These are phyloP conservation scores for Ectobius pallidus DNA, from an alignment of 2,888 invertebrate genomes.

Conservation along the genomic window DNA sequence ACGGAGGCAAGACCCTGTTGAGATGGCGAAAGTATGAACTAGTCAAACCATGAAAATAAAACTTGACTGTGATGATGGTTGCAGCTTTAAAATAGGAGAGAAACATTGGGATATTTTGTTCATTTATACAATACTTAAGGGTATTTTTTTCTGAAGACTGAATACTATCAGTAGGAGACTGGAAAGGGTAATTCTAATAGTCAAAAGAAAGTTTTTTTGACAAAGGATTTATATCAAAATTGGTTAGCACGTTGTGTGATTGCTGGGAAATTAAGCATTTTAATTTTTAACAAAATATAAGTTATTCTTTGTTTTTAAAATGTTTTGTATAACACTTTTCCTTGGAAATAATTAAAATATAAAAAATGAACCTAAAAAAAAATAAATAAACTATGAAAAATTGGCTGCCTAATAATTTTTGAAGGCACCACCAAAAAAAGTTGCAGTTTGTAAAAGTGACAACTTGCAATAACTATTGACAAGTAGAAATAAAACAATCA, in stretches of 20 bases:
- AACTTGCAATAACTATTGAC: constrained; percentile 2
- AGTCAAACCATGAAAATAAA: constrained; percentile 8
- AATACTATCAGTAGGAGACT: not conserved
- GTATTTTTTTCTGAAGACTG: not conserved
- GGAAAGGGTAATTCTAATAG: not conserved
- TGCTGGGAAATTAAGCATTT: constrained; percentile 23
- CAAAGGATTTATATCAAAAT: constrained; percentile 15
- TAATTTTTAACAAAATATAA: constrained; percentile 29
- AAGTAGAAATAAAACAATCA: constrained; percentile 2
- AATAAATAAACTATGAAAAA: constrained; percentile 17
- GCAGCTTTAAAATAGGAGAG: constrained; percentile 32
- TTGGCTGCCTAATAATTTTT: not conserved
- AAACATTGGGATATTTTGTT: constrained; percentile 26
- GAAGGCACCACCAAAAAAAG: constrained; percentile 13
- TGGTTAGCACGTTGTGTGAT: constrained; percentile 13
- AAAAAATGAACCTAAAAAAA: constrained; percentile 1
- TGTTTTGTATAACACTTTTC: constrained; percentile 32
- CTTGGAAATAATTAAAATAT: constrained; percentile 16
- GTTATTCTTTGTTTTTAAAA: constrained; percentile 30
- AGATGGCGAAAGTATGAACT: constrained; percentile 9
- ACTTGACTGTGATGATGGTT: constrained; percentile 36
- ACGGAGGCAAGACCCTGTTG: not conserved
- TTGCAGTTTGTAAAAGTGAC: constrained; percentile 22
- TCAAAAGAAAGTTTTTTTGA: constrained; percentile 6
- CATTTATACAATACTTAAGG: constrained; percentile 13